Conservation (phyloP, 2,888 invertebrate species). For the Ellobium chinense region DNA sequence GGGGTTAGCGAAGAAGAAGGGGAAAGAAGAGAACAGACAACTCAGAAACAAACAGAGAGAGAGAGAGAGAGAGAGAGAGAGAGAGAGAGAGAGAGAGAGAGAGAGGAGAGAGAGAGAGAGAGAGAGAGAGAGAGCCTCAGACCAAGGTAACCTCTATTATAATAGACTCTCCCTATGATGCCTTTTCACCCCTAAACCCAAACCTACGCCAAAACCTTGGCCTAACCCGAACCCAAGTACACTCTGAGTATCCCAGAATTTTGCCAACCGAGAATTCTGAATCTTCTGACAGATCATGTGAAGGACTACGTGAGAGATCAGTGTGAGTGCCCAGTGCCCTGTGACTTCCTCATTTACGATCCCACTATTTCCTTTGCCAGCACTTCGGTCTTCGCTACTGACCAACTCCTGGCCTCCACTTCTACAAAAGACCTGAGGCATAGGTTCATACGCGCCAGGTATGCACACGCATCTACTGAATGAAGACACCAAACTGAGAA, state of each 20-base stretch:
- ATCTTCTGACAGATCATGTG: constrained; percentile 36
- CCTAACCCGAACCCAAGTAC: no score
- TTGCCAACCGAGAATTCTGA: no score
- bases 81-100: neutral
- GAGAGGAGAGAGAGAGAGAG: neutral
- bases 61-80: no score
- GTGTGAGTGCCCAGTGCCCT: constrained; percentile 69
- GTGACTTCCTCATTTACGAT: constrained; percentile 63
- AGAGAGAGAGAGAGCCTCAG: constrained; percentile 23
- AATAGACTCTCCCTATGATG: no score
- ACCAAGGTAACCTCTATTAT: no score
- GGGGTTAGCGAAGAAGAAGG: no score
- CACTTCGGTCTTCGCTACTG: constrained; percentile 61
- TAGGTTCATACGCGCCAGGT: constrained; percentile 46
- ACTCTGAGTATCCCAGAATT: no score
- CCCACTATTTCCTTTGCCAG: constrained; percentile 68
- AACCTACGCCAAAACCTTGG: no score
- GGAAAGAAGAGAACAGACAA: no score
- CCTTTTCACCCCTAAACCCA: no score
- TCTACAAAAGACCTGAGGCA: constrained; percentile 45
- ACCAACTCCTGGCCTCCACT: constrained; percentile 54
- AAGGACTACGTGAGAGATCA: constrained; percentile 41
- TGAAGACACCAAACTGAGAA: no score
- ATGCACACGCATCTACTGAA: neutral
- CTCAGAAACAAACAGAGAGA: no score